Conservation (phyloP, 2,113 vertebrate species). For the Actinemys pallida region DNA sequence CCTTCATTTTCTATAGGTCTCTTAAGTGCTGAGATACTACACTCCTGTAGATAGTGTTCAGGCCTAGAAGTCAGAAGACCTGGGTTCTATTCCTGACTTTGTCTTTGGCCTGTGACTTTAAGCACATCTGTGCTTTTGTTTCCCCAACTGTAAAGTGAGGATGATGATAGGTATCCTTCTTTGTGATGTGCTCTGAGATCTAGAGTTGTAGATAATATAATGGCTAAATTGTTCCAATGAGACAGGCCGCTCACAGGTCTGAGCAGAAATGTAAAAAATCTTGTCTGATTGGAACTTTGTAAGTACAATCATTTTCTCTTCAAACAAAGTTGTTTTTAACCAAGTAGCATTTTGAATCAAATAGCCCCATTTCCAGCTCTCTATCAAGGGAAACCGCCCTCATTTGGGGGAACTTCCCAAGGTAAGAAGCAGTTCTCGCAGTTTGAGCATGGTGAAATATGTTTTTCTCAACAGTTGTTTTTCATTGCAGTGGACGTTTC, state of each 20-base stretch:
- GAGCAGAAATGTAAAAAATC: slow-evolving; percentile 42
- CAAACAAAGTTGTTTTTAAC: slow-evolving; percentile 37
- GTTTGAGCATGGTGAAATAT: not conserved
- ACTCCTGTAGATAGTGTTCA: not conserved
- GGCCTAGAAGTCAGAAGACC: not conserved
- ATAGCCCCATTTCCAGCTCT: slow-evolving; percentile 5
- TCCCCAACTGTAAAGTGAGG: not conserved
- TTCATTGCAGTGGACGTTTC: slow-evolving; percentile 39
- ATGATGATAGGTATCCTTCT: not conserved
- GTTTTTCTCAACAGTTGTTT: not conserved
- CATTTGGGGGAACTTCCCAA: slow-evolving; percentile 26
- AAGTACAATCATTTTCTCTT: slow-evolving; percentile 57
- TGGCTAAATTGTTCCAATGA: slow-evolving; percentile 10
- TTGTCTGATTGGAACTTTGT: slow-evolving; percentile 34
- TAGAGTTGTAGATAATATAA: not conserved
- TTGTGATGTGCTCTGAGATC: not conserved
- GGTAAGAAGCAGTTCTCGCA: not conserved
- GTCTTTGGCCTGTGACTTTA: not conserved
- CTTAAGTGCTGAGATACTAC: not conserved
- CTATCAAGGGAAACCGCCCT: not conserved
- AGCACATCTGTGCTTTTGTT: slow-evolving; percentile 18
- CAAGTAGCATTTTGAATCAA: slow-evolving; percentile 37
- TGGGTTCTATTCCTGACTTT: not conserved
- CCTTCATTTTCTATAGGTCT: not conserved
- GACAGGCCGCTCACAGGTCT: slow-evolving; percentile 30